Evolutionary conservation across 2,797 vertebrate genomes (phyloP).

Genomic region (Pseudocheirus occidentalis): DNA sequence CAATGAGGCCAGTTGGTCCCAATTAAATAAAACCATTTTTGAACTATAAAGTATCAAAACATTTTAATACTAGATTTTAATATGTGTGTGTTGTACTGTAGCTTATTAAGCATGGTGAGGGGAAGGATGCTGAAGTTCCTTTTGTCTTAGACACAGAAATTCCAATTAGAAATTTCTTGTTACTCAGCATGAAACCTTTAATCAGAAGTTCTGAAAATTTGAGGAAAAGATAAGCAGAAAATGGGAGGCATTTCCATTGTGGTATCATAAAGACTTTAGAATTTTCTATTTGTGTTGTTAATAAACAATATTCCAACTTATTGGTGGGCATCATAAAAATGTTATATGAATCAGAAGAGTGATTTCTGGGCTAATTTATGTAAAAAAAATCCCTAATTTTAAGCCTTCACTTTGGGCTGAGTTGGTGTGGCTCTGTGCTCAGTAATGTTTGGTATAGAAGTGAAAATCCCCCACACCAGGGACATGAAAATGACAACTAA

Average conservation of each 20-base stretch:
- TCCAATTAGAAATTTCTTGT: not conserved
- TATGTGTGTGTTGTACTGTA: slow-evolving; percentile 81
- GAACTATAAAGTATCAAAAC: slow-evolving; percentile 83
- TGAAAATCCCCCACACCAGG: not conserved
- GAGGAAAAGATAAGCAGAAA: not conserved
- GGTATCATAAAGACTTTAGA: not conserved
- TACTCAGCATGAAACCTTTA: not conserved
- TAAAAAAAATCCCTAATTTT: not conserved
- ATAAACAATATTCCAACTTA: not conserved
- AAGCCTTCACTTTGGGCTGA: not conserved
- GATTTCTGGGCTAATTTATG: not conserved
- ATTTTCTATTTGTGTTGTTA: not conserved
- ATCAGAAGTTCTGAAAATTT: not conserved
- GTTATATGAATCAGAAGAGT: not conserved
- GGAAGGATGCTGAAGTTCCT: slow-evolving; percentile 77
- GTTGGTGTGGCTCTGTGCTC: not conserved
- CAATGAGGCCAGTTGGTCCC: slow-evolving; percentile 89
- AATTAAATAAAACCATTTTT: slow-evolving; percentile 86
- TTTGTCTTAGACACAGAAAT: slow-evolving; percentile 76
- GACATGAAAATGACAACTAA: not conserved
- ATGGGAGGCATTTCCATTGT: not conserved
- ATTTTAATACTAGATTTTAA: slow-evolving; percentile 79
- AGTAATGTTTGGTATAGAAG: not conserved
- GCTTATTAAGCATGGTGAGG: slow-evolving; percentile 80
- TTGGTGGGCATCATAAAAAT: not conserved